Conservation (phyloP, 1,140 invertebrate species). For the Listronotus bonariensis region DNA sequence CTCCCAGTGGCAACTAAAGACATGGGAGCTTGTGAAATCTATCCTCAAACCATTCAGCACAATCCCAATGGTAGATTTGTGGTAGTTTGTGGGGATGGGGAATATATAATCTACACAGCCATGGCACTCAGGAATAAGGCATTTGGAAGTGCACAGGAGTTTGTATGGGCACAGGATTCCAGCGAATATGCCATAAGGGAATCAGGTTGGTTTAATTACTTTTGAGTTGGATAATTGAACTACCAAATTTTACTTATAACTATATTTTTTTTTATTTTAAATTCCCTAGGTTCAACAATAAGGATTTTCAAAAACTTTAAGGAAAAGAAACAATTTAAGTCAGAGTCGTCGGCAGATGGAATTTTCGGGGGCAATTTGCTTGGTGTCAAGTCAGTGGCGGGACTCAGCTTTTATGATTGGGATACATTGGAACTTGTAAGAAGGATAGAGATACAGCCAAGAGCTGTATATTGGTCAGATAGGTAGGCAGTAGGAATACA, state of each 20-base stretch:
- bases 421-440: constrained; percentile 89
- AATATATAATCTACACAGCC: constrained; percentile 99
- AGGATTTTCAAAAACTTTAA: constrained; percentile 99
- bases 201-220: constrained; percentile 55
- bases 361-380: constrained; percentile 96
- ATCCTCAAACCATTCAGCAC: constrained; percentile 97
- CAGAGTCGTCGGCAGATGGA: constrained; percentile 95
- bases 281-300: constrained; percentile 68
- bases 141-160: constrained; percentile 97
- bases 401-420: constrained; percentile 97
- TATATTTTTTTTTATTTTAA: too few species aligned
- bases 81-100: constrained; percentile 98
- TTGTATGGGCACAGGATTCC: constrained; percentile 98
- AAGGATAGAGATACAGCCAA: constrained; percentile 94
- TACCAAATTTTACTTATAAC: too few species aligned
- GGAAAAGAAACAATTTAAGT: constrained; percentile 92
- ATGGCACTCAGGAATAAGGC: constrained; percentile 99
- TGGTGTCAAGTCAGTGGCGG: constrained; percentile 91
- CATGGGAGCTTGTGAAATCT: constrained; percentile 99
- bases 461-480: constrained; percentile 96
- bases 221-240: not conserved
- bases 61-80: constrained; percentile 99
- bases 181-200: constrained; percentile 95
- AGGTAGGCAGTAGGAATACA: constrained; percentile 6
- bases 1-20: constrained; percentile 94